Evolutionary conservation across 1,140 invertebrate species (phyloP), one percentile per base, ranked within the genome.

Genomic region (Adelges cooleyi): DNA sequence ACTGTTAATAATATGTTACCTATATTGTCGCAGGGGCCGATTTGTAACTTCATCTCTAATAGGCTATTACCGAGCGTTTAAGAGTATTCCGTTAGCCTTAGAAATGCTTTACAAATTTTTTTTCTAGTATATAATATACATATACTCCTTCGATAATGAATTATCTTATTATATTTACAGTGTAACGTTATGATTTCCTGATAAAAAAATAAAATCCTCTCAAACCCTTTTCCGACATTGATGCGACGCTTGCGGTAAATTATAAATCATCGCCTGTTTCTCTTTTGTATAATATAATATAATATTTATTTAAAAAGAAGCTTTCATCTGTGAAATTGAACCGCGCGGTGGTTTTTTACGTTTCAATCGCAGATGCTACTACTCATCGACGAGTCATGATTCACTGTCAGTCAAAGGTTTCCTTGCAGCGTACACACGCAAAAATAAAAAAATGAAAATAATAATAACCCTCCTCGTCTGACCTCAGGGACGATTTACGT

Each of bases 281-380:
- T 13, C 1, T 17, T n/a, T n/a, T n/a, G n/a, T n/a, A n/a, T n/a
- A n/a, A n/a, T n/a, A n/a, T n/a, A n/a, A n/a, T 33, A 33, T 33
- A n/a, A 17, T 48, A 22, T 42, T 18, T 17, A 27, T 42, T 42
- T 27, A 23, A 59, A 3, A 18, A 13, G n/a, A 46, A 44, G 38
- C 53, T 56, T 56, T 56, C 53, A 44, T 56, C 53, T 56, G 54
- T 46, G 54, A 59, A 59, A 59, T 46, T 29, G 42, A 59, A 59
- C 40, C n/a, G 36, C 42, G 20, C 15, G 40, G 15, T 4, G 40
- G 40, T 46, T 59, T 59, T n/a, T 42, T 46, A 44, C 54, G 54
- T 59, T 59, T 59, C 54, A 59, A 44, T 59, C 54, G 54, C 54
- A 59, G 54, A 59, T 59, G 54, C 54, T 59, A 59, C 54, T 59